Evolutionary conservation across 37 sponge, comb jelly and placozoan genomes (phyloP).

Genomic region (Diacarnus erythraeanus): DNA sequence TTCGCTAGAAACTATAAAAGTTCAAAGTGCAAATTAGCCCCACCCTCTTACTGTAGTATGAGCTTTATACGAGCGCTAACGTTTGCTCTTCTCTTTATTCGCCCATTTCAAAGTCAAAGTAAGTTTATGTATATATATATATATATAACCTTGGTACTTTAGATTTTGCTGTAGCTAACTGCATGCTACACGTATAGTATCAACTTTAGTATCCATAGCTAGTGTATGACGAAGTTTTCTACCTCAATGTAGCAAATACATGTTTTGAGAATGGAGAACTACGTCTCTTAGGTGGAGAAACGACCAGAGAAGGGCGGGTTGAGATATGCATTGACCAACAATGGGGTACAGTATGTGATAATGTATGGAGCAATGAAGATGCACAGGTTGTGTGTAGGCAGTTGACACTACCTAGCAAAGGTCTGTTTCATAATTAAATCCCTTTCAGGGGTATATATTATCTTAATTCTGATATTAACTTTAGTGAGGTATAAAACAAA

Average conservation of each 20-base stretch:
- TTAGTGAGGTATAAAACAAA: too few relatives aligned
- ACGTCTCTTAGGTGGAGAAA: not conserved
- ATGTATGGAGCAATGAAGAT: not conserved
- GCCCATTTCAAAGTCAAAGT: not conserved
- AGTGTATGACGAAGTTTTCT: too few relatives aligned
- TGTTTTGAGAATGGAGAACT: not conserved
- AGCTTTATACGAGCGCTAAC: not conserved
- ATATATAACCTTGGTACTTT: too few relatives aligned
- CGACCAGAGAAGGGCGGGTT: not conserved
- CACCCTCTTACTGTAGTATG: not conserved
- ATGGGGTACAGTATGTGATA: conserved; percentile 15
- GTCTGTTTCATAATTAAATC: not conserved
- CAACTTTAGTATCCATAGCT: too few relatives aligned
- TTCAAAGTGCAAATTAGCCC: not conserved
- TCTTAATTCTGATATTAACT: too few relatives aligned
- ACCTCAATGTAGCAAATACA: not conserved
- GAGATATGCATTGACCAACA: not conserved
- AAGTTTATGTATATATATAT: not conserved
- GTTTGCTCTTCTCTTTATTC: not conserved
- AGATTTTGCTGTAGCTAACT: too few relatives aligned
- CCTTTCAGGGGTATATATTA: too few relatives aligned
- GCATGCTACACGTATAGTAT: too few relatives aligned
- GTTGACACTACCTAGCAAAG: not conserved
- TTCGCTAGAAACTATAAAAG: too few relatives aligned
- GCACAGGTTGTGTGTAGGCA: not conserved